Percentiles rank a stretch among this genome's conserved stretches.
These are phyloP conservation scores for Eupithecia subfuscata DNA, from an alignment of 2,888 invertebrate genomes.

Conservation along the genomic window DNA sequence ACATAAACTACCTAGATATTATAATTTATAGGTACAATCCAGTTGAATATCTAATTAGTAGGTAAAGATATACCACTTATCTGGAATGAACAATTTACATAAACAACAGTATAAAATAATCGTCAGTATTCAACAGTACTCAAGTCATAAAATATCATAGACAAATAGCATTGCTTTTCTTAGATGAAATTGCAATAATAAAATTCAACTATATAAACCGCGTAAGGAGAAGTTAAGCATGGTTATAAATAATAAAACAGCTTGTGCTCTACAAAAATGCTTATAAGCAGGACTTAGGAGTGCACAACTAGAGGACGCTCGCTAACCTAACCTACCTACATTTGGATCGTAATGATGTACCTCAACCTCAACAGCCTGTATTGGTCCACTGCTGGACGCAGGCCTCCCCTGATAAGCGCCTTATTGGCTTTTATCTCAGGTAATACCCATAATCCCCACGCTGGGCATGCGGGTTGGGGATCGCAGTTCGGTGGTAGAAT, in stretches of 20 bases:
- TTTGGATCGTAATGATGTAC: too few relatives aligned
- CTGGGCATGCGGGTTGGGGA: too few relatives aligned
- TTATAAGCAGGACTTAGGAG: slow-evolving; percentile 38
- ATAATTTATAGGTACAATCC: not conserved
- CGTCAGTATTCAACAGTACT: not conserved
- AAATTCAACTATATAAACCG: slow-evolving; percentile 29
- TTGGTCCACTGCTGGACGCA: too few relatives aligned
- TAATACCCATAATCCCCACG: too few relatives aligned
- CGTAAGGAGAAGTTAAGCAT: slow-evolving; percentile 36
- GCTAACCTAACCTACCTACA: not conserved
- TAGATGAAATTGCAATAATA: slow-evolving; percentile 23
- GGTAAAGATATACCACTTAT: not conserved
- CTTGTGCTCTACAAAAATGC: slow-evolving; percentile 43
- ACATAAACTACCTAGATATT: too few relatives aligned
- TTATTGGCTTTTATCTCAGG: too few relatives aligned
- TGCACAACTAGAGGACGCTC: slow-evolving; percentile 23
- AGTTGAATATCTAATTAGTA: not conserved
- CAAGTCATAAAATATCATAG: not conserved
- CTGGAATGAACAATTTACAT: not conserved
- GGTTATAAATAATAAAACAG: slow-evolving; percentile 42
- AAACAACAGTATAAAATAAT: not conserved
- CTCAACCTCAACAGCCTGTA: too few relatives aligned
- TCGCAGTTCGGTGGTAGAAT: too few relatives aligned
- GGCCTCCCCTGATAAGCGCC: too few relatives aligned
- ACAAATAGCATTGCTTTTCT: not conserved